Percentiles rank a stretch among this genome's conserved stretches.
Conservation (phyloP, 2,888 invertebrate species). For the Tenthredo scrophulariae region DNA sequence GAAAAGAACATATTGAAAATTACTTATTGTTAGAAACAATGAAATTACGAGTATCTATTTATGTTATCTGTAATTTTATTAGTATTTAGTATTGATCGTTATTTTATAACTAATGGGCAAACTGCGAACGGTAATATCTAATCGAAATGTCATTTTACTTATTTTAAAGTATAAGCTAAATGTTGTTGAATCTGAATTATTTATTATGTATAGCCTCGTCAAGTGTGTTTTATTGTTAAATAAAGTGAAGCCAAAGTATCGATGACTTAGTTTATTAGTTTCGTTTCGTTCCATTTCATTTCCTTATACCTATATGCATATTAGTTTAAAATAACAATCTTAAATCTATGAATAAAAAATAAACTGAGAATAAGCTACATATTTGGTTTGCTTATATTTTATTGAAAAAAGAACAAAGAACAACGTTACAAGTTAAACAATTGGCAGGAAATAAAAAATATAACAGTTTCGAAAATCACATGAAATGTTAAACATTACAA, state of each 20-base stretch:
- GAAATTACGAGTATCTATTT: not conserved
- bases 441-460: conserved; percentile 78
- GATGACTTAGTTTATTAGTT: not conserved
- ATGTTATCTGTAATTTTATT: not conserved
- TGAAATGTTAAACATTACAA: conserved; percentile 75
- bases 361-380: not conserved
- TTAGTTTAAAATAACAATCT: not conserved
- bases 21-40: not conserved
- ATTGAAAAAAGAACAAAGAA: conserved; percentile 77
- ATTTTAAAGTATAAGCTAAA: not conserved
- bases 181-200: conserved; percentile 29
- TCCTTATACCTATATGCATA: not conserved
- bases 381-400: conserved; percentile 72
- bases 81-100: not conserved
- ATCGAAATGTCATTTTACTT: not conserved
- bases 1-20: not conserved
- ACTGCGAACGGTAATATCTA: not conserved
- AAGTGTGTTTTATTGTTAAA: not conserved
- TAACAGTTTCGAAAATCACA: conserved; percentile 78
- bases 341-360: not conserved
- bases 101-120: not conserved
- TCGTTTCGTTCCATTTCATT: not conserved
- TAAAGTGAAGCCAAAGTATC: conserved; percentile 14
- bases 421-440: conserved; percentile 77
- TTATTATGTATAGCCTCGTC: conserved; percentile 8